phyloP scores from a whole-genome alignment of 1,140 invertebrate species.

The Gryllus bimaculatus region DNA sequence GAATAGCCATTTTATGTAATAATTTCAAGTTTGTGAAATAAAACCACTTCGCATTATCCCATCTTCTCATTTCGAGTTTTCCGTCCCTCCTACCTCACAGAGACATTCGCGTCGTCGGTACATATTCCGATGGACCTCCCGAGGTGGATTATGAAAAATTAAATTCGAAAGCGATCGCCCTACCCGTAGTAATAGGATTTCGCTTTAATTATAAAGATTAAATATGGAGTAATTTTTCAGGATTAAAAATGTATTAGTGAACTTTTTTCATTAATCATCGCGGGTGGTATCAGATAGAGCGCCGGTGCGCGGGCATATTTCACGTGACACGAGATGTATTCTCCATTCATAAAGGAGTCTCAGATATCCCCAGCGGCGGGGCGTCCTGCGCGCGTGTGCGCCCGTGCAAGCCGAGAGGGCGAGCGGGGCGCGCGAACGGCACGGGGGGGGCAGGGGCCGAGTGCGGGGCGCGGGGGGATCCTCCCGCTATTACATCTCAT shows the following conservation, averaged over 20 bases:
- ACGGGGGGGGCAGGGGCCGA: too few species aligned
- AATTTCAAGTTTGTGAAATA: not conserved
- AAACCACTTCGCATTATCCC: conserved; percentile 1
- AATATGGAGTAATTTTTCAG: conserved; percentile 5
- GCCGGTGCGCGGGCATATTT: not conserved
- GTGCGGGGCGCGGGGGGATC: not conserved
- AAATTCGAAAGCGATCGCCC: not conserved
- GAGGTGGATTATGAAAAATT: not conserved
- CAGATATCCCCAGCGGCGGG: not conserved
- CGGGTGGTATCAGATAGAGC: not conserved
- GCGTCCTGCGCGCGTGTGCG: too few species aligned
- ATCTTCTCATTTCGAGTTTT: not conserved
- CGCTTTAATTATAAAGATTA: not conserved
- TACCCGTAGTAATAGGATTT: not conserved
- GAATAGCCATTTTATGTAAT: conserved; percentile 5
- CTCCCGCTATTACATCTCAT: not conserved
- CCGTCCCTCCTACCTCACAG: not conserved
- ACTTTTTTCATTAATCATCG: conserved; percentile 2
- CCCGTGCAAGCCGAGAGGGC: not conserved
- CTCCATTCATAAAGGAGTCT: not conserved
- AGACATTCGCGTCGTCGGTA: not conserved
- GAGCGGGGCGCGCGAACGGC: too few species aligned
- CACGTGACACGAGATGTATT: not conserved
- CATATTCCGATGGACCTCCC: not conserved
- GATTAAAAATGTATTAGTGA: conserved; percentile 6